Evolutionary conservation across 2,113 vertebrate genomes (phyloP), one percentile per base, ranked within the genome.

Genomic region (Ciconia maguari): DNA sequence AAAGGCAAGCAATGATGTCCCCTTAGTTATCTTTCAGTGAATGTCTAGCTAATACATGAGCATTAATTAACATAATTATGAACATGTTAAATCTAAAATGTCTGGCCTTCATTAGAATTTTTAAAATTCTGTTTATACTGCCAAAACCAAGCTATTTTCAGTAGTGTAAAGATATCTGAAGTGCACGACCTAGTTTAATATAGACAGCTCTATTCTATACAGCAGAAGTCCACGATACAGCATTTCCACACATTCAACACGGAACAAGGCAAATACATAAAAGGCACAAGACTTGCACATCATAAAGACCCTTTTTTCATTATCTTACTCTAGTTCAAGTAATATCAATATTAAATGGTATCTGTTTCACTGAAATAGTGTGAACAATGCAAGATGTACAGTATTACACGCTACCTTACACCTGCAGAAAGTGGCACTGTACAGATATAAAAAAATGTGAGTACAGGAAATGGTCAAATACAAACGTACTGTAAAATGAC

Each of bases 251-350:
- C 98, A 98, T 99, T 99, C 98, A 98, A 99, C 99, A 99, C 98
- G 72, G 97, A 99, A 99, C 99, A 98, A 98, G 99, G 99, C 98
- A 98, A 98, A 99, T 98, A 98, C 98, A 98, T 98, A 98, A 98
- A 99, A 99, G 99, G 99, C 99, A 99, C 98, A 98, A 98, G 98
- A 99, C 99, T 98, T 97, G 98, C 98, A 99, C 99, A 99, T 98
- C 97, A 97, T 98, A 98, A 97, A 97, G 97, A 98, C 98, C 98
- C 97, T 86, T 97, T 95, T 97, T 96, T 97, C 97, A 97, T 98
- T 98, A 98, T 95, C 98, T 98, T 98, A 98, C 96, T 97, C 98
- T 98, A 98, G 94, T 98, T 99, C 98, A 99, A 99, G 98, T 99
- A 98, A 98, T 97, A 98, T 95, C 98, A 98, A 98, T 98, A 97